These are phyloP conservation scores for Luperina testacea DNA, from an alignment of 2,888 invertebrate species.

Conservation along the genomic window DNA sequence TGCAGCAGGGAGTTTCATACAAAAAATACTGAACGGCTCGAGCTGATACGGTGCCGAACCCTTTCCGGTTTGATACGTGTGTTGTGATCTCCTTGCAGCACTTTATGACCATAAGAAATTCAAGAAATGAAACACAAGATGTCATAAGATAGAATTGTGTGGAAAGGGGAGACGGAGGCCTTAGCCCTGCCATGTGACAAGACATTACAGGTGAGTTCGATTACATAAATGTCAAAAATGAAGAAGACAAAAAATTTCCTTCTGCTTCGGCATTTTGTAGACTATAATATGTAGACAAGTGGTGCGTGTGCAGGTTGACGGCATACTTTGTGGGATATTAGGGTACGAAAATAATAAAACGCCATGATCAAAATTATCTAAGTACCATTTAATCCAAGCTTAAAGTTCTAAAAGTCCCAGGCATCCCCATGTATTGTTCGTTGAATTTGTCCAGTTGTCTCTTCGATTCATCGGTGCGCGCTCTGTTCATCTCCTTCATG, in stretches of 20 bases:
- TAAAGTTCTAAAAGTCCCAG: conserved; percentile 78
- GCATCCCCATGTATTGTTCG: conserved; percentile 76
- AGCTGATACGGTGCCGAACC: too few relatives aligned
- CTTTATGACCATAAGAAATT: too few relatives aligned
- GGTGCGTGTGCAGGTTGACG: neutral
- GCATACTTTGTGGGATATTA: neutral
- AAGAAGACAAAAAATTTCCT: neutral
- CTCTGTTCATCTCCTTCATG: conserved; percentile 66
- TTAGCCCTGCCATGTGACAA: neutral
- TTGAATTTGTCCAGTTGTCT: conserved; percentile 72
- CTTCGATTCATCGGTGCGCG: conserved; percentile 70
- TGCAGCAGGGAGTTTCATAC: too few relatives aligned
- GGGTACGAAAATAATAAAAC: conserved; percentile 4
- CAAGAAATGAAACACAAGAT: too few relatives aligned
- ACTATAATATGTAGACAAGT: neutral
- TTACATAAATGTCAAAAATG: neutral
- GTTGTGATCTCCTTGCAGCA: neutral
- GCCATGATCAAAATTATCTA: neutral
- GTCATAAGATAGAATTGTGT: too few relatives aligned
- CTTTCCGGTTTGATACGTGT: too few relatives aligned
- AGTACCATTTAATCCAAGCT: conserved; percentile 70
- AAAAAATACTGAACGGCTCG: too few relatives aligned
- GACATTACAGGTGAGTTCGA: neutral
- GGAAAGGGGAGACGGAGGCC: too few relatives aligned
- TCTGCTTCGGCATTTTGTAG: too few relatives aligned